A percentile compares a stretch with the other conserved stretches of the same genome.
These are phyloP conservation scores for Plebejus melissa DNA, from an alignment of 2,888 invertebrate species.

Conservation along the genomic window DNA sequence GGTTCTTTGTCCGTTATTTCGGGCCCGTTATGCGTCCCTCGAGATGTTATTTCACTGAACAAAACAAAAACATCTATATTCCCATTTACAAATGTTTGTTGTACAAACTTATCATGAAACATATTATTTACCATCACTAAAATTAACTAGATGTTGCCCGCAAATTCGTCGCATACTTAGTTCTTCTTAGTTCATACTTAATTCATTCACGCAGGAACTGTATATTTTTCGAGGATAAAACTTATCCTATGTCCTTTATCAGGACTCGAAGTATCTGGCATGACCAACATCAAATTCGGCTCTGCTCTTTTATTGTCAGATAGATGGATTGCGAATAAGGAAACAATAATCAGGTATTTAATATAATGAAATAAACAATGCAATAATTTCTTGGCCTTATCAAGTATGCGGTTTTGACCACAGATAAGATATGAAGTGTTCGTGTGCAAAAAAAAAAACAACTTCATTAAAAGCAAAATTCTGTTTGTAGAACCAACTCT, in stretches of 20 bases:
- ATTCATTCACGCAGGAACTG: no score
- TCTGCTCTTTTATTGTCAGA: no score
- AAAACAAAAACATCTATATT: slow-evolving; percentile 22
- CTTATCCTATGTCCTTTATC: no score
- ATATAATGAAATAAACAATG: background rate
- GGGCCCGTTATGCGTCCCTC: slow-evolving; percentile 11
- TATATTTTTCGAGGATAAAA: no score
- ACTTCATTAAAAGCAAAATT: background rate
- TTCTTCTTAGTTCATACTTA: no score
- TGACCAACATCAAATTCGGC: no score
- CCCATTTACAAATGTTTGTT: slow-evolving; percentile 1
- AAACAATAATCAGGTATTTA: background rate
- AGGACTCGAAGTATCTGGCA: no score
- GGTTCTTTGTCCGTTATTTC: slow-evolving; percentile 25
- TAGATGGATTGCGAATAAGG: background rate
- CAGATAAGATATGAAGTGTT: background rate
- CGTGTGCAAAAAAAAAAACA: slow-evolving; percentile 3
- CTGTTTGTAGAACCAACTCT: background rate
- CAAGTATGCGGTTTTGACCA: slow-evolving; percentile 8
- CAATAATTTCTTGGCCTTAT: background rate
- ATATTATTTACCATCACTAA: background rate
- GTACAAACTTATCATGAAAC: slow-evolving; percentile 10
- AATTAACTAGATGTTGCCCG: no score
- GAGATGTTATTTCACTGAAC: slow-evolving; percentile 24
- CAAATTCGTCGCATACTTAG: no score